A percentile compares a stretch with the other conserved stretches of the same genome.
Evolutionary conservation across 1,140 invertebrate genomes (phyloP).

Genomic region (Paralvinella palmiformis): DNA sequence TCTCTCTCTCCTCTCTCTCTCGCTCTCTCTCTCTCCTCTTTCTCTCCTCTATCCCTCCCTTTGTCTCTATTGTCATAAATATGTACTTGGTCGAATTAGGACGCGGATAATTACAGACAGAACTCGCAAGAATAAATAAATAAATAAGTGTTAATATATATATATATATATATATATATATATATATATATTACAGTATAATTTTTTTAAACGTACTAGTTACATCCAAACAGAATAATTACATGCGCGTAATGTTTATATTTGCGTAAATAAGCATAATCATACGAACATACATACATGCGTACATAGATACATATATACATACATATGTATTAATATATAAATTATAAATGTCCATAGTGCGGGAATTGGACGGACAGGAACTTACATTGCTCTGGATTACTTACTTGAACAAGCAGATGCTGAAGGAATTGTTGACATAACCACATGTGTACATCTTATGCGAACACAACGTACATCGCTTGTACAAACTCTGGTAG

Average conservation of each 20-base stretch:
- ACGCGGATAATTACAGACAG: no score
- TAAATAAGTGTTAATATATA: no score
- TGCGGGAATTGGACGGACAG: conserved; percentile 88
- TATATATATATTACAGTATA: neutral
- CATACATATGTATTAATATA: neutral
- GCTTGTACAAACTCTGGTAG: conserved; percentile 17
- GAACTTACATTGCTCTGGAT: conserved; percentile 84
- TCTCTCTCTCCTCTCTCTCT: no score
- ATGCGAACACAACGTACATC: conserved; percentile 12
- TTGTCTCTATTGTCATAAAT: no score
- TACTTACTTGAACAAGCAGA: conserved; percentile 76
- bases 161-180: neutral
- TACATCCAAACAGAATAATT: neutral
- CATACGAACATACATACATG: neutral
- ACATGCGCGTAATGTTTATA: neutral
- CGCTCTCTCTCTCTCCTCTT: no score
- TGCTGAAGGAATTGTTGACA: conserved; percentile 17
- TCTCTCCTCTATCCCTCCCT: no score
- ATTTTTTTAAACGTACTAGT: neutral
- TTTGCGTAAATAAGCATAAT: neutral
- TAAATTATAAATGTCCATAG: conserved; percentile 53
- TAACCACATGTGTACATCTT: conserved; percentile 10
- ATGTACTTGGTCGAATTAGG: no score
- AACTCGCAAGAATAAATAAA: no score
- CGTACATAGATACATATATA: neutral